phyloP scores from a whole-genome alignment of 2,797 vertebrate genomes.

The Acomys russatus region DNA sequence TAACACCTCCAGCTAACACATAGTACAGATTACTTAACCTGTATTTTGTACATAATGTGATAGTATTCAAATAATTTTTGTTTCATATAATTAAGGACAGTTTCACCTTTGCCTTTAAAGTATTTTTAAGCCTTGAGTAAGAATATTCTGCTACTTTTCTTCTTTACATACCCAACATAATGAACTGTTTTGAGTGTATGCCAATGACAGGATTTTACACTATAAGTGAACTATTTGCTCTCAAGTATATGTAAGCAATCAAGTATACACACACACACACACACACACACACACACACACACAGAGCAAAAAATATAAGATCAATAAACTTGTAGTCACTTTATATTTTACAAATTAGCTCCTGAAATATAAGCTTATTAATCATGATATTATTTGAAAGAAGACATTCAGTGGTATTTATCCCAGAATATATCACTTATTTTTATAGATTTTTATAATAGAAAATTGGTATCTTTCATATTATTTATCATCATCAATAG shows the following conservation, averaged over 20 bases:
- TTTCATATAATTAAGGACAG: slow-evolving; percentile 53
- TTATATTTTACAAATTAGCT: slow-evolving; percentile 60
- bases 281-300: not conserved
- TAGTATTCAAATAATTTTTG: slow-evolving; percentile 37
- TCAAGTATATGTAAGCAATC: slow-evolving; percentile 52
- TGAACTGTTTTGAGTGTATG: not conserved
- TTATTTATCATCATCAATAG: not conserved
- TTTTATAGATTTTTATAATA: slow-evolving; percentile 50
- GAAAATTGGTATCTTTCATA: slow-evolving; percentile 56
- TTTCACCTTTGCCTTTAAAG: slow-evolving; percentile 27
- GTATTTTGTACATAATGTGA: slow-evolving; percentile 48
- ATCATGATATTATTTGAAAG: slow-evolving; percentile 43
- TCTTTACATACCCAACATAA: slow-evolving; percentile 27
- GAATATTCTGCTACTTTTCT: slow-evolving; percentile 54
- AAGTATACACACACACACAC: slow-evolving; percentile 46
- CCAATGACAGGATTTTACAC: slow-evolving; percentile 51
- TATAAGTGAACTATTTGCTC: slow-evolving; percentile 12
- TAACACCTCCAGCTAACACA: slow-evolving; percentile 27
- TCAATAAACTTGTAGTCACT: slow-evolving; percentile 65
- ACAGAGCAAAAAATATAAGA: slow-evolving; percentile 43
- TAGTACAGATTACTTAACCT: not conserved
- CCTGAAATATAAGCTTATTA: slow-evolving; percentile 44
- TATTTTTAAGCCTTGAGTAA: slow-evolving; percentile 63
- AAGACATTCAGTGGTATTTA: not conserved
- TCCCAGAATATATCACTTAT: slow-evolving; percentile 31